Evolutionary conservation across 2,888 invertebrate species (phyloP), one percentile per base, ranked within the genome.

Genomic region (Scaptomyza cyrtandrae): DNA sequence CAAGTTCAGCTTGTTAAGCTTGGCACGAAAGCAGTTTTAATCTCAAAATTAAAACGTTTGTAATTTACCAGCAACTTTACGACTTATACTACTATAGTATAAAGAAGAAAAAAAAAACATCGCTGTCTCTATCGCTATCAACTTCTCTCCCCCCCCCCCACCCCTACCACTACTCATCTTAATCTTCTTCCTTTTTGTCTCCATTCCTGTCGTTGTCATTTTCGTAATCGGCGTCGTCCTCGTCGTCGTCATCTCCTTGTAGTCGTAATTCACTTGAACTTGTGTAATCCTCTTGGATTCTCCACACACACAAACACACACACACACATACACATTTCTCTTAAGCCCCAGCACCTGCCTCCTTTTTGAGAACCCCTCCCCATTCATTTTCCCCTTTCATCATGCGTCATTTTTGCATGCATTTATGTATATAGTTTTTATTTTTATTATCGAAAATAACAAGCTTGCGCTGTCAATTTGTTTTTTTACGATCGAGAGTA

Each of bases 1-100:
- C 83, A 76, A 84, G 84, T 80, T 79, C 75, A 85, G 83, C 85
- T 86, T 86, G 85, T 88, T 85, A 85, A 88, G 85, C 88, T 81
- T 75, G 77, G 79, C 85, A 85, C 88, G 86, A 85, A 85, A 85
- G 84, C 80, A 58, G 86, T 88, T 89, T 89, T 89, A 87, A 88
- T 88, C 87, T 88, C 73, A 80, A 89, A 88, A 89, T 89, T 86
- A 89, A 89, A 89, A 86, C 87, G 89, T 89, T 89, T 89, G 84
- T 87, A 77, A 86, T 87, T 88, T 88, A 80, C 81, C 67, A 78
- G 71, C 61, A 70, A 78, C 76, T 86, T 88, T 86, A 86, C 86
- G 88, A 88, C 79, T 77, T 68, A 77, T 80, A 83, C 6, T 35
- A 75, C 59, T 58, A 71, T 45, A 46, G 48, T 29, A 33, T 62